Evolutionary conservation across 2,888 invertebrate species (phyloP).

Genomic region (Drosophila anomalata): DNA sequence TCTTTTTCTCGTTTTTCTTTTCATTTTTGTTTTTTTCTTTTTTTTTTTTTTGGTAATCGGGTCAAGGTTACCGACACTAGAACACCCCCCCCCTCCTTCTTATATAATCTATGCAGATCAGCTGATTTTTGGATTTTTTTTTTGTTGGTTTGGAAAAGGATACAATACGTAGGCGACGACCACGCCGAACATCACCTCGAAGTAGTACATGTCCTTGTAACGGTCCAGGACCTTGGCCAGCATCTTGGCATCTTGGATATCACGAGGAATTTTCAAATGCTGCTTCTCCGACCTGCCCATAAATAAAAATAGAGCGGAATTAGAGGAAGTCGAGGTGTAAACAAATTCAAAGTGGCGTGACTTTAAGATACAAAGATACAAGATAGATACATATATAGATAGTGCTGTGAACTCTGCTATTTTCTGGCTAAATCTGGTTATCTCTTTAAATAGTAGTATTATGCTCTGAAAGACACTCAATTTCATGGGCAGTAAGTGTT

Average conservation of each 20-base stretch:
- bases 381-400: background rate
- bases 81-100: background rate
- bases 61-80: conserved; percentile 62
- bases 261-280: conserved; percentile 94
- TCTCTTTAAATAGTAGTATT: background rate
- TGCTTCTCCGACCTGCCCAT: conserved; percentile 90
- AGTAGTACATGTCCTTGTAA: conserved; percentile 96
- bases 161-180: conserved; percentile 98
- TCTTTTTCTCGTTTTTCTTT: conserved; percentile 6
- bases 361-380: conserved; percentile 11
- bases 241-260: conserved; percentile 98
- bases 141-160: conserved; percentile 88
- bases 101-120: conserved; percentile 22
- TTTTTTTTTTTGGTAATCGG: conserved; percentile 42
- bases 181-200: conserved; percentile 95
- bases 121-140: conserved; percentile 4
- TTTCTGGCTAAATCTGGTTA: conserved; percentile 11
- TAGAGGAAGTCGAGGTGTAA: conserved; percentile 40
- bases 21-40: too few relatives aligned
- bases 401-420: conserved; percentile 5
- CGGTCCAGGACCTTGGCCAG: conserved; percentile 94
- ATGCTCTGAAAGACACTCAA: background rate
- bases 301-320: conserved; percentile 23
- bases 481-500: conserved; percentile 1
- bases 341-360: conserved; percentile 56